These are phyloP conservation scores for Metellina segmentata DNA, from an alignment of 2,888 invertebrate genomes.

Conservation along the genomic window DNA sequence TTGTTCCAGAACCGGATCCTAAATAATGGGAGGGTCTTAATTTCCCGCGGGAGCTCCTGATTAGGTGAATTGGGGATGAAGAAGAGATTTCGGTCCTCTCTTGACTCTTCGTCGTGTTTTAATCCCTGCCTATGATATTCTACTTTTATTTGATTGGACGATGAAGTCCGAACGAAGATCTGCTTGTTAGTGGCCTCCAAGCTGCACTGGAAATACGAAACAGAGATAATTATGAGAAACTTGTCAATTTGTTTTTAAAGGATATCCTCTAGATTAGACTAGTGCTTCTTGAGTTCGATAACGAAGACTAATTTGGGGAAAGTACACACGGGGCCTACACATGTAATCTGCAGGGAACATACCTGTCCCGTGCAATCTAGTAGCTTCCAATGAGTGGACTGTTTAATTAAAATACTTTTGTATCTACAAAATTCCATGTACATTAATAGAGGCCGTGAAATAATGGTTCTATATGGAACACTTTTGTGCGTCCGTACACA, in stretches of 20 bases:
- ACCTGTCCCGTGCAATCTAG: too few relatives aligned
- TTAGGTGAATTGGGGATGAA: constrained; percentile 16
- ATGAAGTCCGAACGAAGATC: background rate
- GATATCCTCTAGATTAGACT: background rate
- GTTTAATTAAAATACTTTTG: too few relatives aligned
- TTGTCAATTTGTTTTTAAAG: constrained; percentile 1
- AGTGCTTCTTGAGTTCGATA: background rate
- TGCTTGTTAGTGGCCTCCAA: background rate
- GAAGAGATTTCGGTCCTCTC: background rate
- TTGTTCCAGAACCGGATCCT: constrained; percentile 21
- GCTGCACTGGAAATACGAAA: background rate
- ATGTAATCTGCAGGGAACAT: too few relatives aligned
- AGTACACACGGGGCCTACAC: background rate
- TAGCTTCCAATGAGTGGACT: too few relatives aligned
- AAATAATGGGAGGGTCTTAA: constrained; percentile 38
- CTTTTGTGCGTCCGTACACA: too few relatives aligned
- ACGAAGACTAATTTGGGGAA: background rate
- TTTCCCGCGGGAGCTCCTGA: constrained; percentile 47
- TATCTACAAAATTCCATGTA: too few relatives aligned
- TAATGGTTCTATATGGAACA: too few relatives aligned
- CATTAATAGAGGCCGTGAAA: too few relatives aligned
- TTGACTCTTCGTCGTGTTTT: background rate
- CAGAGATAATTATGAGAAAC: background rate
- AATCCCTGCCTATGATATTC: background rate
- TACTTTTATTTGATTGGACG: constrained; percentile 1